phyloP scores from a whole-genome alignment of 2,888 invertebrate species.

The Pyrrhia umbra region DNA sequence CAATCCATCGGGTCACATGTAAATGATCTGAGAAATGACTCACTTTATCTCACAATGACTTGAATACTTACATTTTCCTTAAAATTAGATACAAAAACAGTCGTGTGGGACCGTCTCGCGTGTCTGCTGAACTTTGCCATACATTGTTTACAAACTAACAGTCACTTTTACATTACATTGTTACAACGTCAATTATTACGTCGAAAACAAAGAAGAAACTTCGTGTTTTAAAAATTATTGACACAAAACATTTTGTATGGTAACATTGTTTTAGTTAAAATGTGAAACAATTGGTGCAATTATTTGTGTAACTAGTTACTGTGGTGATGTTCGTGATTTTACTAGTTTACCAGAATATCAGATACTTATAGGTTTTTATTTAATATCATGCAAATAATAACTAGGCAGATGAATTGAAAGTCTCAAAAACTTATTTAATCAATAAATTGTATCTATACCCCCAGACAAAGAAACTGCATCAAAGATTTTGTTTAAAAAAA shows the following conservation, averaged over 20 bases:
- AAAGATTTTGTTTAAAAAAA: no score
- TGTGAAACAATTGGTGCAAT: not conserved
- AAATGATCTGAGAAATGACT: constrained; percentile 51
- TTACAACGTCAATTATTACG: constrained; percentile 45
- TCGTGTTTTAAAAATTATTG: constrained; percentile 38
- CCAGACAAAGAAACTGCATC: no score
- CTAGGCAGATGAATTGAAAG: no score
- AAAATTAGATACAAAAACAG: constrained; percentile 37
- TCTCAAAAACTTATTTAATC: no score
- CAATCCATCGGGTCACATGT: constrained; percentile 40
- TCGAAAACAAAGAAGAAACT: constrained; percentile 37
- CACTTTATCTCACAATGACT: constrained; percentile 34
- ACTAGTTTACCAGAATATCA: not conserved
- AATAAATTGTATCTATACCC: no score
- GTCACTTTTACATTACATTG: constrained; percentile 60
- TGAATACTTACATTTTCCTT: constrained; percentile 36
- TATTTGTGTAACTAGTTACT: no score
- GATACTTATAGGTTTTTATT: not conserved
- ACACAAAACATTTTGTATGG: constrained; percentile 32
- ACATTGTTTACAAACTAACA: constrained; percentile 54
- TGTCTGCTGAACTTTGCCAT: constrained; percentile 58
- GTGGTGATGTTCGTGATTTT: not conserved
- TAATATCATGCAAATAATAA: not conserved
- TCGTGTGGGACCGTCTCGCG: constrained; percentile 51
- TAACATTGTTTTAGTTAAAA: constrained; percentile 23